A percentile compares a stretch with the other conserved stretches of the same genome.
Conservation (phyloP, 2,113 vertebrate genomes). For the Glaucomys volans region DNA sequence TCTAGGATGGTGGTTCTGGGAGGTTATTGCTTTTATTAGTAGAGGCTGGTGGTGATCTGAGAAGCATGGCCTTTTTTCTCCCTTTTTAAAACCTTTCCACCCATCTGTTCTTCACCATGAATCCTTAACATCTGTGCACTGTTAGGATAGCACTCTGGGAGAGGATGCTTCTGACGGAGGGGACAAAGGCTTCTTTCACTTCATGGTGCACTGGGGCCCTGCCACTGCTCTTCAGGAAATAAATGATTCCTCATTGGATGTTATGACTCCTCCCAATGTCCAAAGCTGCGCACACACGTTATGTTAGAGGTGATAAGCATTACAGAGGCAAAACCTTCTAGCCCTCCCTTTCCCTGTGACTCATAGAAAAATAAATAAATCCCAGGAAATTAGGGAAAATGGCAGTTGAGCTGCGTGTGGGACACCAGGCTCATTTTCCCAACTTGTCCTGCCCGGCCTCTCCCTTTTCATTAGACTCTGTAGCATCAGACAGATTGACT, state of each 20-base stretch:
- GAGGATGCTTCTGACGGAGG: background rate
- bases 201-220: background rate
- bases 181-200: background rate
- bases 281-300: constrained; percentile 7
- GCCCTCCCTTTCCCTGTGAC: background rate
- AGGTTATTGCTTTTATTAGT: background rate
- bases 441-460: fast-evolving
- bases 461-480: fast-evolving
- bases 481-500: background rate
- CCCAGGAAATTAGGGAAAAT: background rate
- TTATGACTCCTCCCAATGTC: background rate
- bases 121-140: background rate
- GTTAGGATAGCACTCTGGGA: constrained; percentile 13
- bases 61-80: background rate
- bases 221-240: background rate
- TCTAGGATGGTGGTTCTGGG: background rate
- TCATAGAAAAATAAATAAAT: background rate
- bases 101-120: background rate
- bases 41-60: background rate
- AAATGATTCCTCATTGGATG: background rate
- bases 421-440: background rate
- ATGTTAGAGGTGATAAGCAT: background rate
- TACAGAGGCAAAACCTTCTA: background rate
- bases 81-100: constrained; percentile 33
- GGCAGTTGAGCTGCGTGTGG: background rate